Base-by-base conservation (phyloP, 2,888 invertebrate species). In the Cephus rjabovi region DNA sequence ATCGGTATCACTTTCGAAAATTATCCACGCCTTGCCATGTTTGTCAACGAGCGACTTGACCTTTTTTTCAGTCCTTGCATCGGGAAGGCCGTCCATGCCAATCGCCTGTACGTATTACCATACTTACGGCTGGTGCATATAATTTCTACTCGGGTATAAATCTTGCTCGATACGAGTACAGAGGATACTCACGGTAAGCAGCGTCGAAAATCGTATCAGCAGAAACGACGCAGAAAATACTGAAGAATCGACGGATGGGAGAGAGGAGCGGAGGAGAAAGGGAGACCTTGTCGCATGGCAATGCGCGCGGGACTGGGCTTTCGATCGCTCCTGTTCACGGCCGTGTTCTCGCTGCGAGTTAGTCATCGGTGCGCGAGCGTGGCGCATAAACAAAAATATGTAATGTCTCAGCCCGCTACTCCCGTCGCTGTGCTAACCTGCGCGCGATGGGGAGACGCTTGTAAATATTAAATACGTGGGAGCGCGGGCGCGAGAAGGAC, bases 1-100 rank as follows among this genome's bases (percentile, higher is more conserved):
- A 71, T 71, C 71, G 71, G 71, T 71, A 71, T 71, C 71, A 71
- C 71, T 71, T 71, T 71, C 71, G 33, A 31, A 71, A 71, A 71
- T 71, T 71, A 71, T 71, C 12, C 33, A 71, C 71, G 71, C 71
- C 71, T 56, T 56, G 12, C 9, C 15, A 71, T 31, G 31, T 71
- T 71, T 71, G 71, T n/a, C 71, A 6, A 34, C 33, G 31, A 31
- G 12, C 33, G 31, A 15, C 31, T 31, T 31, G 71, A 4, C 71
- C 33, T 71, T 71, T 71, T 71, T 71, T 71, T 12, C 33, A 71
- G 71, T 71, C 71, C 71, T 71, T 34, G 71, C 71, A 71, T 34
- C 31, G 15, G 33, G 71, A 71, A 71, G 71, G 71, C 71, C 71
- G 34, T 56, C 9, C 2, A 23, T 56, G 9, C 56, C 56, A 56